Evolutionary conservation across 2,888 invertebrate species (phyloP).

Genomic region (Ferdinandea cuprea): DNA sequence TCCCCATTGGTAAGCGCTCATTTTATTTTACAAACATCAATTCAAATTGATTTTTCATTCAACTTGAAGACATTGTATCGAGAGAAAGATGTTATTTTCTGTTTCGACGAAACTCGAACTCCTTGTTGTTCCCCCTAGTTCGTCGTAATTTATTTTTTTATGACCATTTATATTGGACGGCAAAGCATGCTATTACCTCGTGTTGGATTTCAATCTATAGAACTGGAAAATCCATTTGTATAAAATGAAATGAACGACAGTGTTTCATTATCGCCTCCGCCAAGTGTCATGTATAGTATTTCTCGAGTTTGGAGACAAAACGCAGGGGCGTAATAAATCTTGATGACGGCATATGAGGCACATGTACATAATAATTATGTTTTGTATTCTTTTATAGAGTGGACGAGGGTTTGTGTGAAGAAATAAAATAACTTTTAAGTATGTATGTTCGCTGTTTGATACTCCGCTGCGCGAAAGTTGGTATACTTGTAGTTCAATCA

Average conservation of each 20-base stretch:
- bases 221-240: not conserved
- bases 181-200: constrained; percentile 1
- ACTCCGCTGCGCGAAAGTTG: no score
- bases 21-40: not conserved
- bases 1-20: not conserved
- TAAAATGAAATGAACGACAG: not conserved
- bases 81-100: not conserved
- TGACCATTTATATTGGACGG: not conserved
- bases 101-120: not conserved
- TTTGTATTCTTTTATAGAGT: no score
- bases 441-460: no score
- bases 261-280: not conserved
- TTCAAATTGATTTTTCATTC: constrained; percentile 7
- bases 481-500: no score
- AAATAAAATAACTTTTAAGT: no score
- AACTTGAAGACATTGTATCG: not conserved
- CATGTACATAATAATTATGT: not conserved
- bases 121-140: not conserved
- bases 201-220: not conserved
- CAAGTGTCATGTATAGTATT: not conserved
- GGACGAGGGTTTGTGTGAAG: no score
- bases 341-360: not conserved
- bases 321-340: not conserved
- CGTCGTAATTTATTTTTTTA: no score
- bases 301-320: not conserved